phyloP scores from a whole-genome alignment of 2,113 vertebrate genomes.

The Dipodomys merriami region DNA sequence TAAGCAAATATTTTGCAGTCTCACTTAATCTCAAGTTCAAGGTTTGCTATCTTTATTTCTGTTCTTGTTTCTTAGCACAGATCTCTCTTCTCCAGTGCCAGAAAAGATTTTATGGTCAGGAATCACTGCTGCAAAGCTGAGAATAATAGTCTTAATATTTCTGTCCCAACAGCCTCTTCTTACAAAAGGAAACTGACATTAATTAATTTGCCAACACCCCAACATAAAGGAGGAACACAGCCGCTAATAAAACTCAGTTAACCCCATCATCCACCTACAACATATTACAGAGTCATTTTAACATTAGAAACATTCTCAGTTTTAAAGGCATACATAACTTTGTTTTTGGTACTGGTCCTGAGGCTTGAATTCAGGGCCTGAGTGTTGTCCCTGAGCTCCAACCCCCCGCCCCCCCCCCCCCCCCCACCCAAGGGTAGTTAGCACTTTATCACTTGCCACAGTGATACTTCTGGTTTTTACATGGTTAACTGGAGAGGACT shows the following conservation, averaged over 20 bases:
- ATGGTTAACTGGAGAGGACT: no score
- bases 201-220: neutral
- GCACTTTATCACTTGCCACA: no score
- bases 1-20: conserved; percentile 60
- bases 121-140: neutral
- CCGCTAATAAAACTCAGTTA: neutral
- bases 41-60: neutral
- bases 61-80: neutral
- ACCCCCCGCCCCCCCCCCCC: no score
- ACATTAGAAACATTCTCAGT: no score
- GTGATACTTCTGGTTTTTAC: no score
- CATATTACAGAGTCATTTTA: neutral
- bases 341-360: neutral
- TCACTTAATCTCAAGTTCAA: conserved; percentile 51
- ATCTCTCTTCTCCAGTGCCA: neutral
- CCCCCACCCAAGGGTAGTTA: no score
- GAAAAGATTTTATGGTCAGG: neutral
- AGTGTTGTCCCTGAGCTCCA: no score
- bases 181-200: neutral
- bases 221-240: neutral
- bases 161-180: neutral
- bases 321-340: no score
- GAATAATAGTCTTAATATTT: neutral
- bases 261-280: neutral
- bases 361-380: no score